Evolutionary conservation across 2,797 vertebrate genomes (phyloP).

Genomic region (Mormyrops attenuatus): DNA sequence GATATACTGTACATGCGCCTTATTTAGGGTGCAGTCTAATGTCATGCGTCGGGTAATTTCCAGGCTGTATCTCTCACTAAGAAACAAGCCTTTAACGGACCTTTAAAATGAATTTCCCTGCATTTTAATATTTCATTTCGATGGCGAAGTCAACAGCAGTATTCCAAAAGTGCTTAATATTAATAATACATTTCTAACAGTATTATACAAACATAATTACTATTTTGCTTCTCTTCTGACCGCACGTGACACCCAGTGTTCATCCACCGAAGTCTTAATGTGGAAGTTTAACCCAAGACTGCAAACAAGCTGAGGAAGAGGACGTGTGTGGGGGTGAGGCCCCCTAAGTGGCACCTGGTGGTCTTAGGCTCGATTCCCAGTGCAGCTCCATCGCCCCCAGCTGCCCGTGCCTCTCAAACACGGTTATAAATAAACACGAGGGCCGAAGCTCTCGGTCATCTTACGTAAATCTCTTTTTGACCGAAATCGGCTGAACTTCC

Average conservation of each 20-base stretch:
- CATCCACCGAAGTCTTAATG: background rate
- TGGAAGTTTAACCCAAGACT: background rate
- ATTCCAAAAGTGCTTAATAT: background rate
- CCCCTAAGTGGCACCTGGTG: background rate
- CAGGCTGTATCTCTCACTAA: background rate
- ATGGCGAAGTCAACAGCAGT: background rate
- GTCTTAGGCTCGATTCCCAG: background rate
- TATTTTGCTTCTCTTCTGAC: background rate
- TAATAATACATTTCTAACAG: background rate
- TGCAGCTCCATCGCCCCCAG: background rate
- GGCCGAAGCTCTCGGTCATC: background rate
- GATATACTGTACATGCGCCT: background rate
- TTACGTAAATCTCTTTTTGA: background rate
- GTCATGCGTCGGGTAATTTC: background rate
- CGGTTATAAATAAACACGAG: background rate
- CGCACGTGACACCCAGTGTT: background rate
- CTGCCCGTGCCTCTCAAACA: background rate
- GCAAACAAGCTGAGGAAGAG: background rate
- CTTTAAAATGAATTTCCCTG: background rate
- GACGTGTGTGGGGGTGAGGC: background rate
- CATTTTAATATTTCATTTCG: background rate
- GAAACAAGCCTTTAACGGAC: background rate
- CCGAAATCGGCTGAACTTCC: background rate
- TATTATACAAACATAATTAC: background rate
- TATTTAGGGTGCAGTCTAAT: background rate